Conservation (phyloP, 2,888 invertebrate genomes). For the Bellardia pandia region DNA sequence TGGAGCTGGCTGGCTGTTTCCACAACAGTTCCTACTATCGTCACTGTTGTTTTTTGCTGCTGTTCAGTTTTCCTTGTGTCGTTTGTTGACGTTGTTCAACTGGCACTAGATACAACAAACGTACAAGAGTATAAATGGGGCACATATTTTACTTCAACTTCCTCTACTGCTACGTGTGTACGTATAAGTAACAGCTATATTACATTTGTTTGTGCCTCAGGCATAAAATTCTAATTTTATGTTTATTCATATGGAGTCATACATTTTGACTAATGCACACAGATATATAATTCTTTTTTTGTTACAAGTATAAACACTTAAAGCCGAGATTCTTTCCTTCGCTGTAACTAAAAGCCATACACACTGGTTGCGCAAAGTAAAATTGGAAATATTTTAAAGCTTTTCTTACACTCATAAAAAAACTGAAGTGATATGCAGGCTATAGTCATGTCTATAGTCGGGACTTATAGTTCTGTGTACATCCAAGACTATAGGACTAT, state of each 20-base stretch:
- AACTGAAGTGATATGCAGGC: not conserved
- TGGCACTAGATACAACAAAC: not conserved
- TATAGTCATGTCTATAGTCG: not conserved
- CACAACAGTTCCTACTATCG: not conserved
- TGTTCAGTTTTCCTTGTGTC: slow-evolving; percentile 9
- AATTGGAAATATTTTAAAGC: slow-evolving; percentile 35
- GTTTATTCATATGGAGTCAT: slow-evolving; percentile 48
- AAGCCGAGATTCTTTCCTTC: slow-evolving; percentile 2
- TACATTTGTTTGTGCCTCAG: slow-evolving; percentile 54
- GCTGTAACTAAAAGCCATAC: slow-evolving; percentile 40
- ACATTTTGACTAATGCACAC: not conserved
- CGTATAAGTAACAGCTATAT: slow-evolving; percentile 17
- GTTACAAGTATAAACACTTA: slow-evolving; percentile 8
- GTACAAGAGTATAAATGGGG: not conserved
- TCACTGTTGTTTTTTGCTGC: not conserved
- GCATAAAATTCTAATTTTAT: slow-evolving; percentile 66
- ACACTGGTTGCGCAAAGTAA: slow-evolving; percentile 26
- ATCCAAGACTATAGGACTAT: not conserved
- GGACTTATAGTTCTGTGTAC: not conserved
- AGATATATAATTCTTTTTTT: not conserved
- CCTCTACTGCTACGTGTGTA: not conserved
- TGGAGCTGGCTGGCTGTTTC: not conserved
- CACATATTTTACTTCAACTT: slow-evolving; percentile 32
- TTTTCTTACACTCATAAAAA: slow-evolving; percentile 25
- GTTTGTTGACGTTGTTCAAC: not conserved